Percentiles rank a stretch among this genome's conserved stretches.
These are phyloP conservation scores for Uloborus diversus DNA, from an alignment of 1,140 invertebrate species.

Conservation along the genomic window DNA sequence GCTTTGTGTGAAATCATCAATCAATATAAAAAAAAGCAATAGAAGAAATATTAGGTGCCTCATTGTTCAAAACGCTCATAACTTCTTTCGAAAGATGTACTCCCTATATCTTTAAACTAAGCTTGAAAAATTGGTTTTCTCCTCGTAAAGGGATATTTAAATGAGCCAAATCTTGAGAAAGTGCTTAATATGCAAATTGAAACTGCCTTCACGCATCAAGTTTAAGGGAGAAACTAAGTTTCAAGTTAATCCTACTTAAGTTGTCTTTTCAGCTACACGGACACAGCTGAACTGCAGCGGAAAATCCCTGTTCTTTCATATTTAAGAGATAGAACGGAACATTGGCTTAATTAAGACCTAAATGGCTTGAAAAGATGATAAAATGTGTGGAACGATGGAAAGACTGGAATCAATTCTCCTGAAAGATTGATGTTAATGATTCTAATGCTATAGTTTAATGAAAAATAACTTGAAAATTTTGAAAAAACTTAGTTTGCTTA, in stretches of 20 bases:
- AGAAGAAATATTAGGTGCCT: no score
- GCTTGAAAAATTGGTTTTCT: slow-evolving; percentile 36
- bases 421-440: no score
- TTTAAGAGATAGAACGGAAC: not conserved
- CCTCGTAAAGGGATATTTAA: not conserved
- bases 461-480: no score
- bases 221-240: slow-evolving; percentile 6
- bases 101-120: slow-evolving; percentile 16
- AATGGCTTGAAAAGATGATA: no score
- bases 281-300: not conserved
- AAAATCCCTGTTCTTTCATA: not conserved
- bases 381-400: no score
- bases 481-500: no score
- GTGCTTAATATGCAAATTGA: slow-evolving; percentile 48
- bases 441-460: no score
- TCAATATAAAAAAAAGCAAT: not conserved
- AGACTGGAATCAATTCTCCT: no score
- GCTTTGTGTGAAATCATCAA: not conserved
- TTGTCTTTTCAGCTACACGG: not conserved
- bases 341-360: not conserved
- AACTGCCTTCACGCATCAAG: not conserved
- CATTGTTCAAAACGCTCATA: not conserved
- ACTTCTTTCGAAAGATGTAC: not conserved
- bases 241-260: slow-evolving; percentile 4
- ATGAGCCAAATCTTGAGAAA: slow-evolving; percentile 13